phyloP scores from a whole-genome alignment of 1,140 invertebrate species.

The Lepidurus arcticus region DNA sequence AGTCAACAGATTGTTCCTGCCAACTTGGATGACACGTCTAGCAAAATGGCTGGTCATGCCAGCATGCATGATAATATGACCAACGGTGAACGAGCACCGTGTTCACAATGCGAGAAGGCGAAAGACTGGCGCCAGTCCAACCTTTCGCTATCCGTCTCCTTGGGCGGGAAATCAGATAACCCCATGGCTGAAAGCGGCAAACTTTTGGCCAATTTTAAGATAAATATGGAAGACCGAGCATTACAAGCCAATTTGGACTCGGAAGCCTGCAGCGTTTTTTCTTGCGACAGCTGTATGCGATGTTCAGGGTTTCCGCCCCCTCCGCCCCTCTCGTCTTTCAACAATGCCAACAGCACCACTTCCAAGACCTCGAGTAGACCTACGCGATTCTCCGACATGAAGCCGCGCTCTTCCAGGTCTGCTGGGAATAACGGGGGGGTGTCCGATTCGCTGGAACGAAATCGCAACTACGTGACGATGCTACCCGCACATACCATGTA shows the following conservation, averaged over 20 bases:
- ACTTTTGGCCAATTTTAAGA: slow-evolving; percentile 29
- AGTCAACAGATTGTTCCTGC: slow-evolving; percentile 50
- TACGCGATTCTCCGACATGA: neutral
- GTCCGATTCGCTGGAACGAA: slow-evolving; percentile 36
- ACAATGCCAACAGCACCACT: slow-evolving; percentile 29
- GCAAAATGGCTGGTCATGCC: neutral
- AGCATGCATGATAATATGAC: neutral
- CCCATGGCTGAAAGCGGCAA: slow-evolving; percentile 16
- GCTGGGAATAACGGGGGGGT: neutral
- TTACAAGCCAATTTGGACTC: slow-evolving; percentile 38
- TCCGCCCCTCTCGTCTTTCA: slow-evolving; percentile 39
- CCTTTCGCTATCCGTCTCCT: slow-evolving; percentile 24
- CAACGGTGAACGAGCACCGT: neutral
- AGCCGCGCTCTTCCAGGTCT: neutral
- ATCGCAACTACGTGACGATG: slow-evolving; percentile 41
- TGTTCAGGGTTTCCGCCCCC: slow-evolving; percentile 38
- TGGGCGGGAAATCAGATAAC: slow-evolving; percentile 22
- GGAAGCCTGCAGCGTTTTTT: slow-evolving; percentile 40
- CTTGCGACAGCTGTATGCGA: slow-evolving; percentile 41
- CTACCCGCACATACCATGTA: slow-evolving; percentile 55
- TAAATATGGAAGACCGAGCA: slow-evolving; percentile 33
- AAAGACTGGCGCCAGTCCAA: slow-evolving; percentile 28
- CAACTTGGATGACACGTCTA: neutral
- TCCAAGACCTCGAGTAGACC: neutral
- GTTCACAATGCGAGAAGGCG: neutral